phyloP scores from a whole-genome alignment of 2,888 invertebrate genomes.

The Drosophila atroscutellata region DNA sequence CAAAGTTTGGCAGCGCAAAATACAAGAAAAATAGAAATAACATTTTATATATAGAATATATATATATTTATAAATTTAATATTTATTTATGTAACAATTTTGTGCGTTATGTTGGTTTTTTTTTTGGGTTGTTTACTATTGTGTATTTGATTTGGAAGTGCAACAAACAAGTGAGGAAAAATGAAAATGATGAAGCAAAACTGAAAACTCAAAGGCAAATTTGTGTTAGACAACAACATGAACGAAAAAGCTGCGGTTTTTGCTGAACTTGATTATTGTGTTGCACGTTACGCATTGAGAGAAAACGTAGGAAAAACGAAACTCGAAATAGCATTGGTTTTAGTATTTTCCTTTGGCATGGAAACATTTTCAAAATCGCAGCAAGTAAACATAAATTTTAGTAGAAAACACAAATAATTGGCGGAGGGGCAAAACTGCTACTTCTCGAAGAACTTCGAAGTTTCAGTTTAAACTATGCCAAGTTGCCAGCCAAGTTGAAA shows the following conservation, averaged over 20 bases:
- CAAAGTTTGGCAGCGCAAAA: slow-evolving; percentile 78
- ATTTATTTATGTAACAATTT: slow-evolving; percentile 38
- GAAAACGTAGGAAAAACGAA: slow-evolving; percentile 14
- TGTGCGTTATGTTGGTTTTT: slow-evolving; percentile 30
- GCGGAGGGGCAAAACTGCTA: slow-evolving; percentile 1
- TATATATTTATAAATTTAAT: slow-evolving; percentile 38
- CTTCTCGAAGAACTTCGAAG: background rate
- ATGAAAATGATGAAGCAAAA: background rate
- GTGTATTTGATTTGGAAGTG: slow-evolving; percentile 40
- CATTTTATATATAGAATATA: slow-evolving; percentile 56
- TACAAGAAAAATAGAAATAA: slow-evolving; percentile 77
- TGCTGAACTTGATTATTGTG: slow-evolving; percentile 30
- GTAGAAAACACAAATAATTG: slow-evolving; percentile 31
- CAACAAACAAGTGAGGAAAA: slow-evolving; percentile 29
- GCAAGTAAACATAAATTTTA: slow-evolving; percentile 27
- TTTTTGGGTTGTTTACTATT: slow-evolving; percentile 28
- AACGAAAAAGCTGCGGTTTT: slow-evolving; percentile 39
- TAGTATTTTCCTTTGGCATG: slow-evolving; percentile 1
- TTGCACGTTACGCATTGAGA: slow-evolving; percentile 40
- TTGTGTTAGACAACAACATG: slow-evolving; percentile 34
- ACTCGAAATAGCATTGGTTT: slow-evolving; percentile 21
- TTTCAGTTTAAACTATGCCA: slow-evolving; percentile 1
- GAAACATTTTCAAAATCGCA: slow-evolving; percentile 43
- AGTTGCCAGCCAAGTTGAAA: background rate
- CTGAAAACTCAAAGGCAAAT: slow-evolving; percentile 33